Percentiles rank a stretch among this genome's conserved stretches.
Conservation (phyloP, 2,888 invertebrate species). For the Nymphalis urticae region DNA sequence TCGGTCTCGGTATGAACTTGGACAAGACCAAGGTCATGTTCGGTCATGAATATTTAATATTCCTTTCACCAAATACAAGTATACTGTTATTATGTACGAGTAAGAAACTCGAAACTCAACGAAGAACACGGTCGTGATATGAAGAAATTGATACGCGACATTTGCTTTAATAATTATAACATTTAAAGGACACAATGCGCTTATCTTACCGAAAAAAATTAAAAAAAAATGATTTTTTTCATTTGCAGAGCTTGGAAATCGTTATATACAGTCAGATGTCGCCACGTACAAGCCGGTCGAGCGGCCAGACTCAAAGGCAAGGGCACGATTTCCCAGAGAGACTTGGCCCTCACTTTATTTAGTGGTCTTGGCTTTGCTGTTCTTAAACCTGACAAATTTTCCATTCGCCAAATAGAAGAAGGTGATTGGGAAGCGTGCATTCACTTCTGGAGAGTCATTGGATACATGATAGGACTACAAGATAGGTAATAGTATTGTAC, state of each 20-base stretch:
- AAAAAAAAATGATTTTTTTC: too few relatives aligned
- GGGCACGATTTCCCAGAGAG: conserved; percentile 85
- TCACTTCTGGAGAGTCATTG: conserved; percentile 90
- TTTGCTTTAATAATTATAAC: too few relatives aligned
- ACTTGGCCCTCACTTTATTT: conserved; percentile 90
- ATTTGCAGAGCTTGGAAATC: conserved; percentile 81
- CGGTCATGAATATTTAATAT: too few relatives aligned
- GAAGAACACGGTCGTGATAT: too few relatives aligned
- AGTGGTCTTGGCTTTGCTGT: conserved; percentile 89
- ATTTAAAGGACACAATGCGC: too few relatives aligned
- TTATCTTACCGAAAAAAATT: too few relatives aligned
- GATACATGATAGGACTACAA: conserved; percentile 88
- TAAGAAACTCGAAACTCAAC: too few relatives aligned
- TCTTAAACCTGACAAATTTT: conserved; percentile 81
- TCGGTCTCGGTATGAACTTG: too few relatives aligned
- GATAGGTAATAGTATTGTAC: conserved; percentile 76
- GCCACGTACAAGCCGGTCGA: conserved; percentile 82
- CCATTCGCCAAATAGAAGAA: conserved; percentile 76
- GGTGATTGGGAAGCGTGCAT: conserved; percentile 85
- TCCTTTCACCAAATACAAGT: too few relatives aligned
- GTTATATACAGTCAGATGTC: conserved; percentile 80
- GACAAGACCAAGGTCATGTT: too few relatives aligned
- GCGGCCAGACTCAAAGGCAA: conserved; percentile 55
- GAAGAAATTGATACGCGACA: too few relatives aligned
- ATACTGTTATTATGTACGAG: too few relatives aligned